Evolutionary conservation across 1,140 invertebrate species (phyloP).

Genomic region (Homalodisca vitripennis): DNA sequence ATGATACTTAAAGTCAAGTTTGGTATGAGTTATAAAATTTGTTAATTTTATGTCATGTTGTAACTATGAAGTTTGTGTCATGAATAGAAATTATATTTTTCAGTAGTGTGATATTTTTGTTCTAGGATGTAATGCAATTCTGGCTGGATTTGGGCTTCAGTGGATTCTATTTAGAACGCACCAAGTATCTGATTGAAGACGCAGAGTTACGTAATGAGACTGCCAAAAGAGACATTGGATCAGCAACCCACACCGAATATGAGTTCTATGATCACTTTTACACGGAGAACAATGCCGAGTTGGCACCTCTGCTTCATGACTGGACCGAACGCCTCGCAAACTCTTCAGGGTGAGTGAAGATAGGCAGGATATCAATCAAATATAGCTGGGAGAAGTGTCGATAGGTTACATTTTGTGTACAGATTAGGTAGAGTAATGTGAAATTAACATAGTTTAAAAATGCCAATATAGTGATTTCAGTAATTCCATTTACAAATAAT

Average conservation of each 20-base stretch:
- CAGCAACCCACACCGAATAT: slow-evolving; percentile 45
- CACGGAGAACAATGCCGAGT: slow-evolving; percentile 60
- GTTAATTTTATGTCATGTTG: no score
- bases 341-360: slow-evolving; percentile 52
- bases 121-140: slow-evolving; percentile 52
- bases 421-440: no score
- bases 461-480: no score
- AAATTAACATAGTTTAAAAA: no score
- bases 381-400: no score
- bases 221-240: slow-evolving; percentile 28
- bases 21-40: no score
- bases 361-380: no score
- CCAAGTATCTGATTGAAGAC: slow-evolving; percentile 53
- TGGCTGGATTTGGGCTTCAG: slow-evolving; percentile 68
- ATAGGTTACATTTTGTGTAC: no score
- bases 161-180: slow-evolving; percentile 67
- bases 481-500: no score
- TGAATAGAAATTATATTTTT: slow-evolving; percentile 48
- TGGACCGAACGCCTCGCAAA: slow-evolving; percentile 54
- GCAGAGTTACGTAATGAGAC: slow-evolving; percentile 46
- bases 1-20: no score
- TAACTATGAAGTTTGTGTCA: no score
- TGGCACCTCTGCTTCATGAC: slow-evolving; percentile 59
- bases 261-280: slow-evolving; percentile 62
- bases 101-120: slow-evolving; percentile 26